Base-by-base conservation (phyloP, 2,113 vertebrate species). In the Nerophis lumbriciformis region DNA sequence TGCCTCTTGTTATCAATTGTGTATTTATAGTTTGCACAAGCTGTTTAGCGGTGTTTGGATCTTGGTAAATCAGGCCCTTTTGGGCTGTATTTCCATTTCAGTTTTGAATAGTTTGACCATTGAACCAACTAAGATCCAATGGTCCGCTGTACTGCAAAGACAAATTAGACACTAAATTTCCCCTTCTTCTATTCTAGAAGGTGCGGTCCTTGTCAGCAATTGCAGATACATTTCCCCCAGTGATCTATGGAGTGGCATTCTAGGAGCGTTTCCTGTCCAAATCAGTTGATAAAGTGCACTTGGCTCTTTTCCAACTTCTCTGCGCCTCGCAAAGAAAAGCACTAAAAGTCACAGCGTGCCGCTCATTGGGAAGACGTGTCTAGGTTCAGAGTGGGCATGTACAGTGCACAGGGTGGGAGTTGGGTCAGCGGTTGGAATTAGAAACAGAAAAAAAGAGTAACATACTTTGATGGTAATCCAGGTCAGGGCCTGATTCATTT, bases 281-380 rank as follows among this genome's bases (percentile, higher is more conserved):
- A 60, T 60, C 28, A 16, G 28, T 60, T 48, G 58, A 60, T 60
- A 37, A 60, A 48, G 28, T 60, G 58, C 58, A 48, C 47, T 60
- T 48, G 47, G 58, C 28, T 16, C 28, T 35, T 2, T 48, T 49
- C 35, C 58, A 48, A 37, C n/a, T 48, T 16, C 21, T 48, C 44
- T 15, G 13, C 57, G 35, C 45, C 5, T 59, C 58, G n/a, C 58
- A 36, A 48, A 60, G 58, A 60, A 49, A 48, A 60, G 39, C 55
- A 44, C 55, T 4, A 60, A 60, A 48, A 60, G 47, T 60, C 45
- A 57, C 39, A 57, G 38, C 4, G 55, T 21, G 55, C 55, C 44
- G 38, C 55, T 57, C 55, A 44, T 57, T 21, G 55, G 16, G 55
- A 42, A 39, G 39, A 57, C 12, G 55, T 42, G 39, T 57, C 42